A percentile compares a stretch with the other conserved stretches of the same genome.
Evolutionary conservation across 1,140 invertebrate genomes (phyloP).

Genomic region (Manduca sexta): DNA sequence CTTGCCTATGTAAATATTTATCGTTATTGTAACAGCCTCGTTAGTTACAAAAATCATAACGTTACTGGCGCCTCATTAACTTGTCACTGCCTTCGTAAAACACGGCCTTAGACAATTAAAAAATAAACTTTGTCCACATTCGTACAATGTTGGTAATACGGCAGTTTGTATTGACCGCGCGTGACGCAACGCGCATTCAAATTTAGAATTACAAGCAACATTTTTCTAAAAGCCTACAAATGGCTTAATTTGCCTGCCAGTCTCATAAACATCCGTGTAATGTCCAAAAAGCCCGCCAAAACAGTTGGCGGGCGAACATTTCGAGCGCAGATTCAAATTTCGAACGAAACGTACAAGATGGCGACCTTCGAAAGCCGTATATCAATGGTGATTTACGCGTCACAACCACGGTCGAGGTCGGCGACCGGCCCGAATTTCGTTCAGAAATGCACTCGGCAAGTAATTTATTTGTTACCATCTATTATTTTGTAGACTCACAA

Average conservation of each 20-base stretch:
- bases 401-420: slow-evolving; percentile 68
- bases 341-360: slow-evolving; percentile 64
- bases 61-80: too few relatives aligned
- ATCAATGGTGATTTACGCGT: slow-evolving; percentile 68
- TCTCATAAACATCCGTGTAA: slow-evolving; percentile 18
- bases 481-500: slow-evolving; percentile 72
- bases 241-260: slow-evolving; percentile 3
- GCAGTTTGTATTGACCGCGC: too few relatives aligned
- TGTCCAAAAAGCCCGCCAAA: slow-evolving; percentile 39
- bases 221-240: slow-evolving; percentile 5
- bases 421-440: slow-evolving; percentile 68
- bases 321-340: slow-evolving; percentile 60
- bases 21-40: too few relatives aligned
- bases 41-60: too few relatives aligned
- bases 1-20: not conserved
- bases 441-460: slow-evolving; percentile 67
- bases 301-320: slow-evolving; percentile 51
- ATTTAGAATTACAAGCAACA: not conserved
- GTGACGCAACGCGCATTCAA: not conserved
- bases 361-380: slow-evolving; percentile 65
- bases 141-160: too few relatives aligned
- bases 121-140: too few relatives aligned
- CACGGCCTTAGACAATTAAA: too few relatives aligned
- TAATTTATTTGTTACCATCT: slow-evolving; percentile 73
- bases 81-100: too few relatives aligned